phyloP scores from a whole-genome alignment of 2,113 vertebrate species.

The Aphyosemion australe region DNA sequence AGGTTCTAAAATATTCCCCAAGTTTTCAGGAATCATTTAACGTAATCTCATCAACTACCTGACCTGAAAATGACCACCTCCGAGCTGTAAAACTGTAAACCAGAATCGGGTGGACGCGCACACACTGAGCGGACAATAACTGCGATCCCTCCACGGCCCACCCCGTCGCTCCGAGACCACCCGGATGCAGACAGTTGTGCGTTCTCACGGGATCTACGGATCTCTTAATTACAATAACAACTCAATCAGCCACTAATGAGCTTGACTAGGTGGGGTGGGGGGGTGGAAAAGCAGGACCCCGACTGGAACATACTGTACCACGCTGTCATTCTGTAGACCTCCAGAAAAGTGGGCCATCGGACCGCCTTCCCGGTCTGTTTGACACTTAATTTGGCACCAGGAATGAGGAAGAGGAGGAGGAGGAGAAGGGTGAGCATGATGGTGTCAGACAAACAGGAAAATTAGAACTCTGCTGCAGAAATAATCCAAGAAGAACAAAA shows the following conservation, averaged over 20 bases:
- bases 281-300: constrained; percentile 25
- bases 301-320: constrained; percentile 60
- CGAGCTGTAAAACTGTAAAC: background rate
- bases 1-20: background rate
- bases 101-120: background rate
- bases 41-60: background rate
- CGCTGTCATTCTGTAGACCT: constrained; percentile 38
- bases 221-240: constrained; percentile 72
- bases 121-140: constrained; percentile 54
- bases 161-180: constrained; percentile 58
- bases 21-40: background rate
- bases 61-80: background rate
- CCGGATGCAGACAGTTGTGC: constrained; percentile 54
- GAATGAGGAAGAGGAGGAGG: constrained; percentile 47
- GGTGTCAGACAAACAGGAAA: constrained; percentile 47
- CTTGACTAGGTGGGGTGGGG: background rate
- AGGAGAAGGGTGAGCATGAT: constrained; percentile 14
- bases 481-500: background rate
- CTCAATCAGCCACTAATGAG: constrained; percentile 69
- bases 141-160: constrained; percentile 28
- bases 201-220: constrained; percentile 55
- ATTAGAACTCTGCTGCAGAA: background rate
- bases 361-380: constrained; percentile 55
- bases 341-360: constrained; percentile 61
- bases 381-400: constrained; percentile 74